Evolutionary conservation across 2,888 invertebrate species (phyloP).

Genomic region (Lycaena phlaeas): DNA sequence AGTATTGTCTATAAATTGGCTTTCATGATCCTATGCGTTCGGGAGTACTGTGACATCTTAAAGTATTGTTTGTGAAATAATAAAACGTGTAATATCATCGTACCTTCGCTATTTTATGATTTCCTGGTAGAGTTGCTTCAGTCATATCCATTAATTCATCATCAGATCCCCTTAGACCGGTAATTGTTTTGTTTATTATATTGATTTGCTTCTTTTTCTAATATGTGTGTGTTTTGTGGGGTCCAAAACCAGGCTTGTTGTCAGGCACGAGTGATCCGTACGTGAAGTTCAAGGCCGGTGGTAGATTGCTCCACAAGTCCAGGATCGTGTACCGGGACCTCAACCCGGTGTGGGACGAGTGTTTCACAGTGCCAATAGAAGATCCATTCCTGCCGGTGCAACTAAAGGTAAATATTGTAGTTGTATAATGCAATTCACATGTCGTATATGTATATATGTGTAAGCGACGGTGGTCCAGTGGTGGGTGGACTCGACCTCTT

Average conservation of each 20-base stretch:
- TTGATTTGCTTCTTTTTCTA: conserved; percentile 47
- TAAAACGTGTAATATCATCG: too few species aligned
- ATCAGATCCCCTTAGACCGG: conserved; percentile 11
- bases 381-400: conserved; percentile 90
- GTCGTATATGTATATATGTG: too few species aligned
- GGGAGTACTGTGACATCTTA: too few species aligned
- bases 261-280: conserved; percentile 97
- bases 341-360: conserved; percentile 99
- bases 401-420: conserved; percentile 83
- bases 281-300: conserved; percentile 94
- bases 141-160: neutral
- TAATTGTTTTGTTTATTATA: conserved; percentile 19
- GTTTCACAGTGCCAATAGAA: conserved; percentile 92
- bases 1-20: too few species aligned
- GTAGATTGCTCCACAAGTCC: conserved; percentile 92
- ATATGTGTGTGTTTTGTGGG: conserved; percentile 53
- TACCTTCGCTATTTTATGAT: conserved; percentile 10
- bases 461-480: too few species aligned
- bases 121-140: neutral
- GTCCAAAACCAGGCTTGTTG: conserved; percentile 66
- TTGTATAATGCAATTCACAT: too few species aligned
- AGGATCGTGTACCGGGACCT: conserved; percentile 94
- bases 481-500: too few species aligned
- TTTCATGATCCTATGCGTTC: too few species aligned
- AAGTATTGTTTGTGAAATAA: too few species aligned